A percentile compares a stretch with the other conserved stretches of the same genome.
phyloP scores from a whole-genome alignment of 2,113 vertebrate species.

The Chitala chitala region DNA sequence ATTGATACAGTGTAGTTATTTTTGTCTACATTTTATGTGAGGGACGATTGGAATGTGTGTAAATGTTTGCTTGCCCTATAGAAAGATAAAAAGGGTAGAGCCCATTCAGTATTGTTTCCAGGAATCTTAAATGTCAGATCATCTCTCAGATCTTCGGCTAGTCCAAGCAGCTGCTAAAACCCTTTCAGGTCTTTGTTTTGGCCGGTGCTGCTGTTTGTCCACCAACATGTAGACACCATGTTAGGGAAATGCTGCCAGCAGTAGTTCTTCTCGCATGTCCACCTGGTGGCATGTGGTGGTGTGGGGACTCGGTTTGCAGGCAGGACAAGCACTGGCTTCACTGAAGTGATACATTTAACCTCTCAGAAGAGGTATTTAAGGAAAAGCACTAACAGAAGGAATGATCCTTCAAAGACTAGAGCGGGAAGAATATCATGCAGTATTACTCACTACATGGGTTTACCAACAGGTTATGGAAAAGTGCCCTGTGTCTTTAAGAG shows the following conservation, averaged over 20 bases:
- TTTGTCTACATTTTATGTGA: not conserved
- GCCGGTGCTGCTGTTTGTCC: not conserved
- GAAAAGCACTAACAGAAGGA: no score
- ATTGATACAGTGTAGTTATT: not conserved
- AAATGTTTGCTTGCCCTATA: not conserved
- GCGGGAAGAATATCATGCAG: not conserved
- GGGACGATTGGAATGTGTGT: not conserved
- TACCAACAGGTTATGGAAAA: not conserved
- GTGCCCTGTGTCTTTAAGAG: constrained; percentile 17
- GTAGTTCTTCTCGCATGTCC: not conserved
- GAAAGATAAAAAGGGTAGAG: not conserved
- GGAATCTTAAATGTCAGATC: not conserved
- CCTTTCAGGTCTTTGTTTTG: constrained; percentile 14
- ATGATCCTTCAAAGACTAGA: not conserved
- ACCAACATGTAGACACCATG: not conserved
- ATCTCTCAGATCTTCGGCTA: not conserved
- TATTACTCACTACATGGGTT: not conserved
- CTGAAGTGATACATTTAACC: no score
- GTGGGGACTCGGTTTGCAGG: no score
- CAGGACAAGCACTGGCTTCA: no score
- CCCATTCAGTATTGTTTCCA: not conserved
- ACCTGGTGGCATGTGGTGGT: no score
- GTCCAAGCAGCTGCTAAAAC: not conserved
- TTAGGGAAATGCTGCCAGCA: not conserved
- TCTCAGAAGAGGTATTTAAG: no score